Conservation (phyloP, 2,797 vertebrate species). For the Uromys caudimaculatus region DNA sequence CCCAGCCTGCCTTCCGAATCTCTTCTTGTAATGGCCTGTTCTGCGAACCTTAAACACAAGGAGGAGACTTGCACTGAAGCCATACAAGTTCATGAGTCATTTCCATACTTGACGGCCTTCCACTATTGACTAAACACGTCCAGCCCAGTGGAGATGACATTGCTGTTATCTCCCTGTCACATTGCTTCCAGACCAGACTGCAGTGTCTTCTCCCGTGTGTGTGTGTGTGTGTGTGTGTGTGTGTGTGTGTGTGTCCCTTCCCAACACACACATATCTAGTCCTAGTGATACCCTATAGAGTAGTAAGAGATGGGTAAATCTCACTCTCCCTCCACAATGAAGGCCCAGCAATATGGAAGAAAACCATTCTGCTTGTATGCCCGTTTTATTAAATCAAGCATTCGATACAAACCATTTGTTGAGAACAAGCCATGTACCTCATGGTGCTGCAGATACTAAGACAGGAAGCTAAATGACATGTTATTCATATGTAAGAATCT, state of each 20-base stretch:
- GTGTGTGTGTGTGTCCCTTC: neutral
- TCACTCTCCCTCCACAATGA: neutral
- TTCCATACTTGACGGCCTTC: conserved; percentile 19
- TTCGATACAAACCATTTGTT: conserved; percentile 28
- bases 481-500: neutral
- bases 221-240: neutral
- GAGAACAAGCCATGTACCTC: neutral
- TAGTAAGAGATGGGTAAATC: neutral
- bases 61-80: conserved; percentile 44
- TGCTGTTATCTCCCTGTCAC: neutral
- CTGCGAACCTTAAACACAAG: conserved; percentile 52
- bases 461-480: neutral
- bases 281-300: neutral
- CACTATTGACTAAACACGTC: neutral
- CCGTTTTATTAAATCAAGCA: conserved; percentile 51
- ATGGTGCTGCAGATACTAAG: conserved; percentile 1
- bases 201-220: neutral
- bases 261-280: neutral
- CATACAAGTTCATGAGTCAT: conserved; percentile 19
- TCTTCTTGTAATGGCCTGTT: neutral
- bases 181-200: neutral
- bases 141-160: neutral
- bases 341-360: conserved; percentile 21
- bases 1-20: neutral
- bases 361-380: neutral